These are phyloP conservation scores for Panzeria rudis DNA, from an alignment of 2,888 invertebrate genomes.

Conservation along the genomic window DNA sequence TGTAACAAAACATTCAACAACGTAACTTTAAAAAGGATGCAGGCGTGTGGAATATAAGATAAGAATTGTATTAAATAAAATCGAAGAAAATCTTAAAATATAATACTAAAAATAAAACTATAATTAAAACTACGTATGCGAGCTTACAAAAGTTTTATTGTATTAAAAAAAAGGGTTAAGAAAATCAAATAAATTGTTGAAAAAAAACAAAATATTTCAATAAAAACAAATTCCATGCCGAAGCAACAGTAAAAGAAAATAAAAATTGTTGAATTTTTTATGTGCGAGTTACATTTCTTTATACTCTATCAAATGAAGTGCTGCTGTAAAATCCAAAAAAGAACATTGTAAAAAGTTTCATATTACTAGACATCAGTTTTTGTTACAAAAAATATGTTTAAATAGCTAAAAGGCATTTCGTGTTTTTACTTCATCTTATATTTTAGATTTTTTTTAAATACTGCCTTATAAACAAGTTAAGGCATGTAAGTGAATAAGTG, in stretches of 20 bases:
- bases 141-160: background rate
- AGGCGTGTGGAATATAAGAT: background rate
- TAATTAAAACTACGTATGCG: slow-evolving; percentile 38
- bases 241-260: background rate
- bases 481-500: background rate
- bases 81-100: slow-evolving; percentile 2
- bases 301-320: background rate
- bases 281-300: background rate
- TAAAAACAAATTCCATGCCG: background rate
- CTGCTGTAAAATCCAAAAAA: slow-evolving; percentile 10
- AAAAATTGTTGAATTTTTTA: background rate
- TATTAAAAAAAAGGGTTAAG: background rate
- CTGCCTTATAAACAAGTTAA: background rate
- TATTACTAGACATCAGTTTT: slow-evolving; percentile 19
- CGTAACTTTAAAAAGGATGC: slow-evolving; percentile 59
- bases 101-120: slow-evolving; percentile 1
- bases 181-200: slow-evolving; percentile 18
- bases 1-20: slow-evolving; percentile 65
- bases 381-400: slow-evolving; percentile 9
- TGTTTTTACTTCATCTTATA: slow-evolving; percentile 39
- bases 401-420: slow-evolving; percentile 43
- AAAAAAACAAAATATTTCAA: slow-evolving; percentile 6
- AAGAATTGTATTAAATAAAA: slow-evolving; percentile 4
- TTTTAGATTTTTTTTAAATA: background rate
- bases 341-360: slow-evolving; percentile 5